A percentile compares a stretch with the other conserved stretches of the same genome.
Conservation (phyloP, 2,113 vertebrate genomes). For the Pampusana beccarii region DNA sequence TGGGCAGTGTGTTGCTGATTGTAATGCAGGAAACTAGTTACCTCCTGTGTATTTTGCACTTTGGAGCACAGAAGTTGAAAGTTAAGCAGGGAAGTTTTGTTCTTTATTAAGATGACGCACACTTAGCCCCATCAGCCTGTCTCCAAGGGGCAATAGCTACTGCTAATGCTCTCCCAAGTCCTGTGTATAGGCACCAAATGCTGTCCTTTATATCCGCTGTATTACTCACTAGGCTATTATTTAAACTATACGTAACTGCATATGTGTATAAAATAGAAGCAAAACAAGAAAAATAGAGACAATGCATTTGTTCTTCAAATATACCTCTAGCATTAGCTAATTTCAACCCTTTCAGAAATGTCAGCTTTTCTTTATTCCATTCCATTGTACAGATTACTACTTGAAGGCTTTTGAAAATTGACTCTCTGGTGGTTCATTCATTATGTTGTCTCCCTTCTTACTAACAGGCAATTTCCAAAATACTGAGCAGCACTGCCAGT, state of each 20-base stretch:
- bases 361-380: not conserved
- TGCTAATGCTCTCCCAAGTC: not conserved
- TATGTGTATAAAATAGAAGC: not conserved
- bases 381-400: not conserved
- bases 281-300: not conserved
- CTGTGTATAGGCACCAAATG: not conserved
- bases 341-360: not conserved
- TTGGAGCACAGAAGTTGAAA: not conserved
- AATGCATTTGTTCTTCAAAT: not conserved
- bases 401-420: not conserved
- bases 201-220: not conserved
- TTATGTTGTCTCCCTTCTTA: not conserved
- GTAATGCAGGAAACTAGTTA: not conserved
- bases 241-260: not conserved
- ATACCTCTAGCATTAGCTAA: not conserved
- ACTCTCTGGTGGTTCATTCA: not conserved
- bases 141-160: not conserved
- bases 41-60: not conserved
- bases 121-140: not conserved
- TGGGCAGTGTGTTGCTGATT: not conserved
- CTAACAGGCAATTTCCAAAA: not conserved
- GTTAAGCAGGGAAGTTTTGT: too few relatives aligned
- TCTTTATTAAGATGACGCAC: too few relatives aligned
- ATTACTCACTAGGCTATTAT: not conserved
- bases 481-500: not conserved